Conservation (phyloP, 2,888 invertebrate species). For the Tiliacea aurago region DNA sequence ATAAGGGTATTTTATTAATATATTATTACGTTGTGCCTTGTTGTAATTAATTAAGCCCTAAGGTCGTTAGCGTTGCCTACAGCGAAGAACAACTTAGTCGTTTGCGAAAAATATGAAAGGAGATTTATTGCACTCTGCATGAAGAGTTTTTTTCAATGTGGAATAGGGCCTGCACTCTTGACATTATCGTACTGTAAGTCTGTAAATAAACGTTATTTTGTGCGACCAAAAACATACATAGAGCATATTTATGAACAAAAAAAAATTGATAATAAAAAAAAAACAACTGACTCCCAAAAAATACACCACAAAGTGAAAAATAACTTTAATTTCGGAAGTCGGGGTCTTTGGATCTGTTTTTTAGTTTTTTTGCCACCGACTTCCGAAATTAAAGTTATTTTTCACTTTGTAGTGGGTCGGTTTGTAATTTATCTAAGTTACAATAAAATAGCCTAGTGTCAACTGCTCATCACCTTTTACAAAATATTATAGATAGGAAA, state of each 20-base stretch:
- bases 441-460: too few relatives aligned
- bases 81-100: conserved; percentile 49
- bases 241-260: neutral
- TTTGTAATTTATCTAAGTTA: too few relatives aligned
- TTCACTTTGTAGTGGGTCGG: too few relatives aligned
- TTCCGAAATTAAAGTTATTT: too few relatives aligned
- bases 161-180: neutral
- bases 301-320: too few relatives aligned
- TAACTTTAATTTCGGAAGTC: too few relatives aligned
- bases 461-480: too few relatives aligned
- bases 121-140: conserved; percentile 25
- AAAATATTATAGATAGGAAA: too few relatives aligned
- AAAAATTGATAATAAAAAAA: too few relatives aligned
- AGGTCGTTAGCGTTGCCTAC: conserved; percentile 59
- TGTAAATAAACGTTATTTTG: neutral
- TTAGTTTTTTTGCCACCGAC: too few relatives aligned
- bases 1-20: conserved; percentile 54
- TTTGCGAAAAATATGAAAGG: conserved; percentile 41
- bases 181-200: neutral
- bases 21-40: conserved; percentile 53
- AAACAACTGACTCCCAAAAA: too few relatives aligned
- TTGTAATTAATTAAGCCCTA: conserved; percentile 65
- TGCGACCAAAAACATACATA: neutral
- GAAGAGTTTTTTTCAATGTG: neutral
- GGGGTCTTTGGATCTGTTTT: too few relatives aligned